Evolutionary conservation across 1,140 invertebrate species (phyloP).

Genomic region (Anoplolepis gracilipes): DNA sequence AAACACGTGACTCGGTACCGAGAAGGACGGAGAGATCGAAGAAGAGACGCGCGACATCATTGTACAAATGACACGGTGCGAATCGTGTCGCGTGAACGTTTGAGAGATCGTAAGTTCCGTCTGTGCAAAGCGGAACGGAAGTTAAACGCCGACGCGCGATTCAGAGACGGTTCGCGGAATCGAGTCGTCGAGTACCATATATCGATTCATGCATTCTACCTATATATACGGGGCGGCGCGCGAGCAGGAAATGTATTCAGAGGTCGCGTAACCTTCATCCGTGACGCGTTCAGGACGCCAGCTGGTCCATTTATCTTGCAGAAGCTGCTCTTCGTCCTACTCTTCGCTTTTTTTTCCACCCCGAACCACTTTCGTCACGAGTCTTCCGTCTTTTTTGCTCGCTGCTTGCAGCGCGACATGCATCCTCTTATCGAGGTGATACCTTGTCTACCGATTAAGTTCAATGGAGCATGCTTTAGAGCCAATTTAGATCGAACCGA

Average conservation of each 20-base stretch:
- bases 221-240: conserved; percentile 25
- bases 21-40: background rate
- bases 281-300: conserved; percentile 66
- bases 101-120: conserved; percentile 52
- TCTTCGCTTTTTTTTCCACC: conserved; percentile 53
- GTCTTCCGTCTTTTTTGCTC: conserved; percentile 61
- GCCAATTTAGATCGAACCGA: conserved; percentile 13
- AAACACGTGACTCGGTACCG: conserved; percentile 27
- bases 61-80: conserved; percentile 21
- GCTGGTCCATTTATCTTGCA: conserved; percentile 77
- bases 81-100: conserved; percentile 30
- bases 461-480: conserved; percentile 12
- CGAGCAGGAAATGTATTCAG: conserved; percentile 74
- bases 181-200: conserved; percentile 49
- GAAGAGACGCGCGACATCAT: conserved; percentile 2
- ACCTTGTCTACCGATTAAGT: conserved; percentile 29
- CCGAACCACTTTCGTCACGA: conserved; percentile 45
- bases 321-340: conserved; percentile 60
- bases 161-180: conserved; percentile 52
- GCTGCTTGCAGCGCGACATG: conserved; percentile 33
- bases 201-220: conserved; percentile 65
- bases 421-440: conserved; percentile 59
- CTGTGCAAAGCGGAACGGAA: conserved; percentile 42
- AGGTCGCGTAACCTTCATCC: conserved; percentile 69
- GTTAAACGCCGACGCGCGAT: conserved; percentile 39